phyloP scores from a whole-genome alignment of 2,113 vertebrate species.

The Mastomys coucha region DNA sequence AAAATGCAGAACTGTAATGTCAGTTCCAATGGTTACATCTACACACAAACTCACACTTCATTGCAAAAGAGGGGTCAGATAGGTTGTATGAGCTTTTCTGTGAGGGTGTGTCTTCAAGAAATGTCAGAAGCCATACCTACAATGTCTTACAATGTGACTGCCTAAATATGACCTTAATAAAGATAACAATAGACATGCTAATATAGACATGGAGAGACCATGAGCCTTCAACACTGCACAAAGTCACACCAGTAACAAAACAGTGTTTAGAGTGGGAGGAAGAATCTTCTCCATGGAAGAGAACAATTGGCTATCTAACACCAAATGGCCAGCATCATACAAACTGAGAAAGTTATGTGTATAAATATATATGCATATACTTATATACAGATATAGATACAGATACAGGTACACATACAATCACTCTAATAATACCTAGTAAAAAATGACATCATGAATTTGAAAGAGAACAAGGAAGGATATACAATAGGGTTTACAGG shows the following conservation, averaged over 20 bases:
- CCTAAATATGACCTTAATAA: not conserved
- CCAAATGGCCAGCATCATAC: too few relatives aligned
- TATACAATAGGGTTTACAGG: too few relatives aligned
- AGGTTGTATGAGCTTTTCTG: not conserved
- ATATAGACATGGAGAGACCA: not conserved
- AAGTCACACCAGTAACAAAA: not conserved
- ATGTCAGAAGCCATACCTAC: not conserved
- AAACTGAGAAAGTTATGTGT: too few relatives aligned
- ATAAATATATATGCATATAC: too few relatives aligned
- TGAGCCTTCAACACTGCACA: not conserved
- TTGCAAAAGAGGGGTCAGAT: not conserved
- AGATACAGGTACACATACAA: too few relatives aligned
- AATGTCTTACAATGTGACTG: not conserved
- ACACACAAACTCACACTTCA: not conserved
- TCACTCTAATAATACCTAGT: too few relatives aligned
- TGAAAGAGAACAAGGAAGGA: too few relatives aligned
- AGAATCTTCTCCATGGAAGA: not conserved
- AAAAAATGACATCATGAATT: too few relatives aligned
- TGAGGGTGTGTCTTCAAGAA: not conserved
- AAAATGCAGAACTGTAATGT: not conserved
- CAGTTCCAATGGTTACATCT: not conserved
- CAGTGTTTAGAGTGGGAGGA: not conserved
- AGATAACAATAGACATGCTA: not conserved
- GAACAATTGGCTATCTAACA: too few relatives aligned
- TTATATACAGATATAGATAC: too few relatives aligned